phyloP scores from a whole-genome alignment of 2,113 vertebrate genomes.

The Syngnathus typhle region DNA sequence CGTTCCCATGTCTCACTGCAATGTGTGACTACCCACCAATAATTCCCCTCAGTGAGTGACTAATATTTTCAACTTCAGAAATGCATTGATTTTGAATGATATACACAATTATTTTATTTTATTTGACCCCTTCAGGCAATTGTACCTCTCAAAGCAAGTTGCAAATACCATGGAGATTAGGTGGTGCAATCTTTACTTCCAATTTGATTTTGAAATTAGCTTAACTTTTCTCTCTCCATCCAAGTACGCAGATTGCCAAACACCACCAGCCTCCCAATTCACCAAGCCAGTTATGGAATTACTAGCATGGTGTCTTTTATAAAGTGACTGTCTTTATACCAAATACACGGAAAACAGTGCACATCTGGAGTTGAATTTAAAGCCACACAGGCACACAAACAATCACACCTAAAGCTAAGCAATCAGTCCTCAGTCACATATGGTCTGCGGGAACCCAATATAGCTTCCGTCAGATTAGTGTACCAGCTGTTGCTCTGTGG shows the following conservation, averaged over 20 bases:
- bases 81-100: too few relatives aligned
- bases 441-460: slow-evolving; percentile 27
- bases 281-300: neutral
- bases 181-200: neutral
- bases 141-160: too few relatives aligned
- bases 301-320: slow-evolving; percentile 18
- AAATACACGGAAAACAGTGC: slow-evolving; percentile 32
- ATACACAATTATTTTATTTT: too few relatives aligned
- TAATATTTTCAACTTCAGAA: too few relatives aligned
- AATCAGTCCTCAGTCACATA: slow-evolving; percentile 34
- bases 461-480: slow-evolving; percentile 31
- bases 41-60: neutral
- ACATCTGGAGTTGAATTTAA: slow-evolving; percentile 32
- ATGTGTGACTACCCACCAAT: slow-evolving; percentile 1
- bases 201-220: neutral
- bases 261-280: neutral
- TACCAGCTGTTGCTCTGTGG: neutral
- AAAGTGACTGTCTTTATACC: slow-evolving; percentile 18
- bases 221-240: neutral
- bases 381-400: neutral
- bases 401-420: slow-evolving; percentile 15
- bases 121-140: too few relatives aligned
- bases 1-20: slow-evolving; percentile 6
- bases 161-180: too few relatives aligned
- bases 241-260: neutral